Percentiles rank a stretch among this genome's conserved stretches.
These are phyloP conservation scores for Oreochromis aureus DNA, from an alignment of 2,113 vertebrate genomes.

Conservation along the genomic window DNA sequence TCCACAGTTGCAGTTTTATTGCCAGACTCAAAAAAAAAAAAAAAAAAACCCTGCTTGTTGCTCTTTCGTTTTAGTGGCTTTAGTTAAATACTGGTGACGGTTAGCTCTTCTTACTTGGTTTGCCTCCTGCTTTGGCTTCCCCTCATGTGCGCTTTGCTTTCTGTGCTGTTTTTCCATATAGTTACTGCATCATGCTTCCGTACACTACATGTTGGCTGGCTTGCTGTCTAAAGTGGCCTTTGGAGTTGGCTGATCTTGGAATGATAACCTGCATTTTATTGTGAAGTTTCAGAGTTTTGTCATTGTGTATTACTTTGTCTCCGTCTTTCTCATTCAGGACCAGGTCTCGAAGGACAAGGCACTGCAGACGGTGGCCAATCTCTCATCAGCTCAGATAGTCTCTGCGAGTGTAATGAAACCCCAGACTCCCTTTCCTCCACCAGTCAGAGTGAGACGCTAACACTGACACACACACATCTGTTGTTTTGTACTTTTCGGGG, in stretches of 20 bases:
- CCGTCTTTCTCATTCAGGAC: conserved; percentile 70
- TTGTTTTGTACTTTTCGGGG: background rate
- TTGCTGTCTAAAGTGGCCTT: conserved; percentile 31
- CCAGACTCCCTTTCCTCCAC: conserved; percentile 85
- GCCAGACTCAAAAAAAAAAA: conserved; percentile 16
- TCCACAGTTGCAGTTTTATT: conserved; percentile 30
- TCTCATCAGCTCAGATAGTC: conserved; percentile 94
- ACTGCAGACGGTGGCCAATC: conserved; percentile 93
- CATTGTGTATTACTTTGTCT: background rate
- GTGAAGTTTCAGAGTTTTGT: background rate
- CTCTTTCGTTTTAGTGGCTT: conserved; percentile 36
- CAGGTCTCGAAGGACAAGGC: conserved; percentile 97
- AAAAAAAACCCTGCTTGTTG: background rate
- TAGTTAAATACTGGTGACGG: conserved; percentile 47
- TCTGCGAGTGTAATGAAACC: conserved; percentile 91
- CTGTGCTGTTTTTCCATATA: conserved; percentile 31
- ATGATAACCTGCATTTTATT: background rate
- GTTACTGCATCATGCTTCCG: conserved; percentile 39
- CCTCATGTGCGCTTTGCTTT: conserved; percentile 41
- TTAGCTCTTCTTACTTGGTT: conserved; percentile 37
- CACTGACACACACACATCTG: background rate
- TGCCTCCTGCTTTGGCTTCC: conserved; percentile 45
- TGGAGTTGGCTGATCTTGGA: conserved; percentile 5
- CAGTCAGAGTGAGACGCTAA: conserved; percentile 81
- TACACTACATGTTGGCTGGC: conserved; percentile 39